A percentile compares a stretch with the other conserved stretches of the same genome.
Conservation (phyloP, 1,140 invertebrate species). For the Harpegnathos saltator region DNA sequence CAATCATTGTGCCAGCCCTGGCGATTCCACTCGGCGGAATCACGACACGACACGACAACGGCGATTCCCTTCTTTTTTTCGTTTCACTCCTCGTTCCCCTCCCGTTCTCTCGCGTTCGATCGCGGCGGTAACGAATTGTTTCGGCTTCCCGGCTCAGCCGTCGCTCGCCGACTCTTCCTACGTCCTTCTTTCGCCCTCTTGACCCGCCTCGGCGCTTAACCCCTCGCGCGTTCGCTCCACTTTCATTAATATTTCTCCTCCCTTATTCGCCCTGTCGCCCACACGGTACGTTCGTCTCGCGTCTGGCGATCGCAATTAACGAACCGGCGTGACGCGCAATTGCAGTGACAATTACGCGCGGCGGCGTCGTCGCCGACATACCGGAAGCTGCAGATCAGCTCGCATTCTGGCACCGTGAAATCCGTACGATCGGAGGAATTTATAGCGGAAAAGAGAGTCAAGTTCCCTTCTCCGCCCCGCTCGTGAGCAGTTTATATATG, state of each 20-base stretch:
- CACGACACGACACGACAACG: background rate
- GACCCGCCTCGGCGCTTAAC: background rate
- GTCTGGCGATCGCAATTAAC: slow-evolving; percentile 25
- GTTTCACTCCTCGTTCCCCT: too few relatives aligned
- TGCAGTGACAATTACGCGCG: slow-evolving; percentile 19
- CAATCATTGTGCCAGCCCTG: background rate
- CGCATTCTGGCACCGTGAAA: background rate
- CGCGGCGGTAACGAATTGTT: background rate
- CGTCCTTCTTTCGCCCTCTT: slow-evolving; percentile 12
- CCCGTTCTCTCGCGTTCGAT: too few relatives aligned
- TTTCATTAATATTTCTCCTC: slow-evolving; percentile 42
- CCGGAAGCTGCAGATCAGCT: background rate
- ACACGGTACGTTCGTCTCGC: too few relatives aligned
- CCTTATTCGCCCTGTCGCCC: slow-evolving; percentile 6
- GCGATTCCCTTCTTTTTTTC: background rate
- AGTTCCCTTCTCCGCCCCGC: background rate
- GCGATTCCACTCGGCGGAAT: background rate
- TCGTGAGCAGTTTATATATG: background rate
- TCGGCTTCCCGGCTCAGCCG: background rate
- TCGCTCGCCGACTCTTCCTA: background rate
- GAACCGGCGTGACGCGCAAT: slow-evolving; percentile 8
- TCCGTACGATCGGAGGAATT: background rate
- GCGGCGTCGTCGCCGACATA: background rate
- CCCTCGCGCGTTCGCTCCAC: background rate
- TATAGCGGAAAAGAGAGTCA: slow-evolving; percentile 14